phyloP scores from a whole-genome alignment of 1,140 invertebrate genomes.

The Mactra quadrangularis region DNA sequence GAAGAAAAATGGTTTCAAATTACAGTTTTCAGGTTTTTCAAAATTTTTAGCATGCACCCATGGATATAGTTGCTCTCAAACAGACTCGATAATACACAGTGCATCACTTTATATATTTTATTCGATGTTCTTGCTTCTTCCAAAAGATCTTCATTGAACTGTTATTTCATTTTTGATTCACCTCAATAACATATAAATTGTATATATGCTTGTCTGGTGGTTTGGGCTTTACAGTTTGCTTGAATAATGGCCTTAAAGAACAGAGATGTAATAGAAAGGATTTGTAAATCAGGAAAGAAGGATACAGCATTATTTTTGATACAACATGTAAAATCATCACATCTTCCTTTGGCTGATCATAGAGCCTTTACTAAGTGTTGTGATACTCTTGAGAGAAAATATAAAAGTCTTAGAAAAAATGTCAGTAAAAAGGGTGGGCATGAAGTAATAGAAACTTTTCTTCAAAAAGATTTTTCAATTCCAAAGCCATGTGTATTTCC shows the following conservation, averaged over 20 bases:
- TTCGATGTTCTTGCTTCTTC: background rate
- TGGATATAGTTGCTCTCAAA: background rate
- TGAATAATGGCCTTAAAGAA: constrained; percentile 2
- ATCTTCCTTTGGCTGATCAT: constrained; percentile 2
- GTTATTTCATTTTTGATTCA: background rate
- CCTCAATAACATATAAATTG: background rate
- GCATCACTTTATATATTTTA: background rate
- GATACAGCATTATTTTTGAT: background rate
- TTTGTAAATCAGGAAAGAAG: background rate
- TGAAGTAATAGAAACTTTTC: background rate
- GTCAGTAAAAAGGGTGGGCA: background rate
- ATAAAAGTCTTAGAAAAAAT: constrained; percentile 26
- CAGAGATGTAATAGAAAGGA: constrained; percentile 6
- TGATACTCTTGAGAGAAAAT: background rate
- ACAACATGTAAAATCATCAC: constrained; percentile 6
- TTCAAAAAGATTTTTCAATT: background rate
- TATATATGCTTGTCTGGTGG: background rate
- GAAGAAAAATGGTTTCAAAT: too few relatives aligned
- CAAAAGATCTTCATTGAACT: too few relatives aligned
- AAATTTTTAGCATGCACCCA: too few relatives aligned
- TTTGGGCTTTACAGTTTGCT: background rate
- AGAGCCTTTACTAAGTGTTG: constrained; percentile 9
- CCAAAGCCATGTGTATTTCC: background rate
- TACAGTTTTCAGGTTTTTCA: too few relatives aligned
- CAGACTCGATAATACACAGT: background rate